phyloP scores from a whole-genome alignment of 2,888 invertebrate species.

The Quadroppia sp. region DNA sequence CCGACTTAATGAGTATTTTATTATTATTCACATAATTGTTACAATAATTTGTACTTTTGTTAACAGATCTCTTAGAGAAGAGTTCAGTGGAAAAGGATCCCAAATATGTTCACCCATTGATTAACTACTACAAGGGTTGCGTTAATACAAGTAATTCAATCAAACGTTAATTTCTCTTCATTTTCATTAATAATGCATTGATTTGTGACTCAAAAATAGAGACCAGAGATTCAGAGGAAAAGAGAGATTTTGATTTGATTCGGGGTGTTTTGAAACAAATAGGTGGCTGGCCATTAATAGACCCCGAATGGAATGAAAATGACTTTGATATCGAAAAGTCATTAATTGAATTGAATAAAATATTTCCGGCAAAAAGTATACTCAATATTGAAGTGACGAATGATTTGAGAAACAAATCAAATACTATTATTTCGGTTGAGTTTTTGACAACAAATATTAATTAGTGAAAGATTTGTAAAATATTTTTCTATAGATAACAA shows the following conservation, averaged over 20 bases:
- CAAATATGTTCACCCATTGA: slow-evolving; percentile 23
- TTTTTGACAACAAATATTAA: not conserved
- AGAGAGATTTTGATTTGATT: no score
- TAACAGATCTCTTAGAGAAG: not conserved
- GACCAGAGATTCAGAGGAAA: no score
- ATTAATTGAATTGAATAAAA: not conserved
- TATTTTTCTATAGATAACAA: not conserved
- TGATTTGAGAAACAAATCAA: slow-evolving; percentile 25
- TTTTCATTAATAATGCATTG: no score
- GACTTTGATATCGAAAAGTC: not conserved
- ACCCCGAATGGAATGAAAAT: slow-evolving; percentile 11
- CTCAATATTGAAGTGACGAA: slow-evolving; percentile 23
- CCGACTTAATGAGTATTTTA: not conserved
- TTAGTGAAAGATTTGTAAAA: not conserved
- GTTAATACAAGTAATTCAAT: slow-evolving; percentile 17
- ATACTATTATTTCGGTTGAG: not conserved
- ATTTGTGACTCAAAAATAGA: no score
- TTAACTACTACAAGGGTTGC: slow-evolving; percentile 24
- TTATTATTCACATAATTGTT: not conserved
- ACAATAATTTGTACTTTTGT: not conserved
- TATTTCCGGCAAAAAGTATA: not conserved
- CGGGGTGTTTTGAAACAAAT: no score
- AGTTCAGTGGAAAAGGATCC: not conserved
- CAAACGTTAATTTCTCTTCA: no score
- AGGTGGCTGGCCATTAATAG: no score